Evolutionary conservation across 2,888 invertebrate genomes (phyloP).

Genomic region (Peribatodes rhomboidaria): DNA sequence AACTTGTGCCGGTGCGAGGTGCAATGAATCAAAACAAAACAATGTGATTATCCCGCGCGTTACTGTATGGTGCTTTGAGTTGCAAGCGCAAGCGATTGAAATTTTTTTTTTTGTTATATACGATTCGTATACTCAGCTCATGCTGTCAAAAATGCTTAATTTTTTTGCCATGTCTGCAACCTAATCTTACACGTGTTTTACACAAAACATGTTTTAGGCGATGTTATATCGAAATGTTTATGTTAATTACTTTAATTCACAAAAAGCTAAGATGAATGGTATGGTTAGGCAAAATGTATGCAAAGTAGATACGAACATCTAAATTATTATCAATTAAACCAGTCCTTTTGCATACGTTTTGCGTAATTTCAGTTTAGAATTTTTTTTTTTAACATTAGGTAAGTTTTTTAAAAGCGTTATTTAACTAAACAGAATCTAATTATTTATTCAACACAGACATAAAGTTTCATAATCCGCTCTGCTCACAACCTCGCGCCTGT

Average conservation of each 20-base stretch:
- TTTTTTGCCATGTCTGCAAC: not conserved
- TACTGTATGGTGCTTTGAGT: constrained; percentile 55
- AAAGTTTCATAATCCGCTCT: constrained; percentile 42
- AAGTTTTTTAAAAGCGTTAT: no score
- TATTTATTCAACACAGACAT: constrained; percentile 15
- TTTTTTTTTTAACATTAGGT: no score
- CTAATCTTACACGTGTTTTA: constrained; percentile 5
- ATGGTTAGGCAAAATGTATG: not conserved
- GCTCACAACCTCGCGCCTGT: constrained; percentile 47
- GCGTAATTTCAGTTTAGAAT: not conserved
- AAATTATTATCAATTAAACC: constrained; percentile 3
- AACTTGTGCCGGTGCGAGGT: constrained; percentile 75
- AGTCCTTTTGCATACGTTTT: not conserved
- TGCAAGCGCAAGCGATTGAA: constrained; percentile 43
- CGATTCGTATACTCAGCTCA: not conserved
- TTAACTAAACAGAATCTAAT: no score
- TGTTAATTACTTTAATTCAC: constrained; percentile 7
- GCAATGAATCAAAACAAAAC: constrained; percentile 86
- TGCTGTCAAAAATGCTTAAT: not conserved
- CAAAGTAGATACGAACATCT: not conserved
- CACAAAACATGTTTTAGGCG: not conserved
- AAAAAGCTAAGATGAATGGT: constrained; percentile 8
- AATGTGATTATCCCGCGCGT: constrained; percentile 83
- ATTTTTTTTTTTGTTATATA: not conserved
- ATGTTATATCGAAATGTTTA: not conserved